These are phyloP conservation scores for Carposina sasakii DNA, from an alignment of 1,140 invertebrate species.

Conservation along the genomic window DNA sequence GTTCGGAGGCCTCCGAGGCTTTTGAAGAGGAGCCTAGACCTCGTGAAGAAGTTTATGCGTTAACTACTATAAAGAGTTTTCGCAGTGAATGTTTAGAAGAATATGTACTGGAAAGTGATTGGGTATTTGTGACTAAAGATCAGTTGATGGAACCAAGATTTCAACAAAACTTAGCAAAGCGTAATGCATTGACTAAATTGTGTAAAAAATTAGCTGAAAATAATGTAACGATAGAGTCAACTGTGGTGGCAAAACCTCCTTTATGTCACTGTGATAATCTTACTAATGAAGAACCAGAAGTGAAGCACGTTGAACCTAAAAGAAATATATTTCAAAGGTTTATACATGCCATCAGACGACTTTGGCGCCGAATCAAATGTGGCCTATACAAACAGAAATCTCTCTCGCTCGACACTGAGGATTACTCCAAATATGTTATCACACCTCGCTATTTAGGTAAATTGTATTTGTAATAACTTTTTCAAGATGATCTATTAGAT, in stretches of 20 bases:
- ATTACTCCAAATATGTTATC: too few species aligned
- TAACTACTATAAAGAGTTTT: conserved; percentile 60
- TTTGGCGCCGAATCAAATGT: too few species aligned
- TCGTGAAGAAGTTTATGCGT: conserved; percentile 38
- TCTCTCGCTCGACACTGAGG: too few species aligned
- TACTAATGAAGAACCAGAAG: conserved; percentile 21
- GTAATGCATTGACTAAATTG: conserved; percentile 36
- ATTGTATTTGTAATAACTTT: too few species aligned
- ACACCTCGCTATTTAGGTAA: too few species aligned
- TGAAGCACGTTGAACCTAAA: conserved; percentile 14
- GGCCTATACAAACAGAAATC: too few species aligned
- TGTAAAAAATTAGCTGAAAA: conserved; percentile 40
- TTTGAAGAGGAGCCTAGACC: conserved; percentile 12
- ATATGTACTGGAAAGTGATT: conserved; percentile 52
- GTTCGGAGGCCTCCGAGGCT: conserved; percentile 10
- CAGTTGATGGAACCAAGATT: conserved; percentile 48
- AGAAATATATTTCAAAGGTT: conserved; percentile 29
- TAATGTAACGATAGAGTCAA: conserved; percentile 26
- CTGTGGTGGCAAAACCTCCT: conserved; percentile 40
- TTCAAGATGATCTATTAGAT: too few species aligned
- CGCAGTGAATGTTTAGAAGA: conserved; percentile 43
- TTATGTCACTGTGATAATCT: conserved; percentile 48
- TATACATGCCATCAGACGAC: conserved; percentile 26
- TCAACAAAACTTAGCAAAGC: conserved; percentile 39
- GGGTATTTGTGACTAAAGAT: conserved; percentile 50